Evolutionary conservation across 2,113 vertebrate species (phyloP).

Genomic region (Condylura cristata): DNA sequence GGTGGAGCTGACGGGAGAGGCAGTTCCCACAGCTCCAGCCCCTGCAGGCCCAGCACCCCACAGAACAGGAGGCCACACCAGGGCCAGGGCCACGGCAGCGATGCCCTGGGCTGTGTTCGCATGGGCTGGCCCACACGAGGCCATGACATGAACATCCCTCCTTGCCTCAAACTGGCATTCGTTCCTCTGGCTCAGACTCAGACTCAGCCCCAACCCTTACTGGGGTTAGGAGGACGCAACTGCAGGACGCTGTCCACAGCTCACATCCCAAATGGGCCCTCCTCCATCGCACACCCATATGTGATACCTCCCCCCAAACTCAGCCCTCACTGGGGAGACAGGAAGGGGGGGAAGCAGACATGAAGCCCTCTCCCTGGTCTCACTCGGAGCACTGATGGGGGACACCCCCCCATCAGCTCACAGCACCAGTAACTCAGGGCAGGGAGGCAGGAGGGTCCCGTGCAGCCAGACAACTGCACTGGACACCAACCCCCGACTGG

Average conservation of each 20-base stretch:
- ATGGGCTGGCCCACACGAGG: background rate
- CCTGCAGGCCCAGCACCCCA: background rate
- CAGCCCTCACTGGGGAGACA: too few species aligned
- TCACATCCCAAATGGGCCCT: background rate
- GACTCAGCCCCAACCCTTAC: background rate
- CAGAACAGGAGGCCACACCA: background rate
- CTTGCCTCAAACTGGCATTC: accelerated
- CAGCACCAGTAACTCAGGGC: background rate
- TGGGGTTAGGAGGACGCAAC: background rate
- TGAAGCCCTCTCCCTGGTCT: background rate
- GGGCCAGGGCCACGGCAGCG: background rate
- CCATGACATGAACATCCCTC: background rate
- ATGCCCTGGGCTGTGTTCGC: background rate
- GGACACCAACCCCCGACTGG: background rate
- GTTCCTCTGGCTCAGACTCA: background rate
- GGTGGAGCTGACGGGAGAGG: background rate
- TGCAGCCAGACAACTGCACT: background rate
- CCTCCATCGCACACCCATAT: background rate
- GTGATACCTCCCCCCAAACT: background rate
- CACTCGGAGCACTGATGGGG: background rate
- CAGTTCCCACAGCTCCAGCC: background rate
- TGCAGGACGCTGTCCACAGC: accelerated
- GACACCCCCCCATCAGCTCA: background rate
- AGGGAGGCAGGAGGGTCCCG: background rate
- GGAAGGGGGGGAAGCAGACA: too few species aligned